Evolutionary conservation across 2,888 invertebrate genomes (phyloP), one percentile per base, ranked within the genome.

Genomic region (Tetheella fluctuosa): DNA sequence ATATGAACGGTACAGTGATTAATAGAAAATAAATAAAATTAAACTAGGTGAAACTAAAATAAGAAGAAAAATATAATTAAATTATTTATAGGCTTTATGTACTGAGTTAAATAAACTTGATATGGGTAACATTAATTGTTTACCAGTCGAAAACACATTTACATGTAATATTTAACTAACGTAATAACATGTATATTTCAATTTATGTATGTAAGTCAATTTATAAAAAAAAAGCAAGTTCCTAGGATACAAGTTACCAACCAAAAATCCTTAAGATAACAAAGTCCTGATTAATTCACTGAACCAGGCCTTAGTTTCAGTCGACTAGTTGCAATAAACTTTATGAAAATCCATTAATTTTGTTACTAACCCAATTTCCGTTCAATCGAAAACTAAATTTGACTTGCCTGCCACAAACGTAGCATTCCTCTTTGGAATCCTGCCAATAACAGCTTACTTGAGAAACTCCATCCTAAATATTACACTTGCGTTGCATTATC

Each of bases 401-500:
- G 34, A 55, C 25, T 28, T 12, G 54, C 30, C n/a, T 34, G 17
- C 34, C 34, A 20, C 37, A 55, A 55, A 55, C 34, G 6, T 13
- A 34, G 54, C 30, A 54, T 23, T 34, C 23, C 34, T 6, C 17
- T 23, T 55, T 55, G 55, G 34, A 30, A 55, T 13, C 23, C 20
- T 20, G 34, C 55, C 55, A 34, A 37, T 15, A 12, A 34, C 2
- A 10, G 13, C 34, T 37, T 37, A n/a, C 54, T 54, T 25, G n/a
- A 48, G 30, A 48, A 48, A 42, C 48, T 30, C 53, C 23, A 59
- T 30, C 59, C 53, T 57, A 62, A 59, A 30, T 30, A 30, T 94
- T 94, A 97, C 90, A 97, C 97, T 93, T 97, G 97, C 68, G 97
- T 97, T 58, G 97, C 97, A 74, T 97, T 97, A 77, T 97, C 97